These are phyloP conservation scores for Cavia aperea DNA, from an alignment of 2,113 vertebrate genomes.

Conservation along the genomic window DNA sequence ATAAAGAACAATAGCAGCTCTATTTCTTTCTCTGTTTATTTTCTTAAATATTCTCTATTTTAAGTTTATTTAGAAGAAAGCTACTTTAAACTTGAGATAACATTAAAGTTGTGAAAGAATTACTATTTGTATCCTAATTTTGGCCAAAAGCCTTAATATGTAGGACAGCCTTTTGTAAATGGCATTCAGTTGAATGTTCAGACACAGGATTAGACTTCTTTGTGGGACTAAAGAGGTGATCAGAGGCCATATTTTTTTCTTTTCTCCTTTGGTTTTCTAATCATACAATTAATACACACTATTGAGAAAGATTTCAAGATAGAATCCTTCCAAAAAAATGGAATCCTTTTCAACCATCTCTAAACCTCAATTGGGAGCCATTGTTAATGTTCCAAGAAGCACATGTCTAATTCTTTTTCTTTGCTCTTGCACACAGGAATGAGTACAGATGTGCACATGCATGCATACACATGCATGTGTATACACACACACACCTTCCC, in stretches of 20 bases:
- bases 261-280: background rate
- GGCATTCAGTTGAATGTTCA: background rate
- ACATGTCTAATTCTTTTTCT: background rate
- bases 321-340: background rate
- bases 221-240: background rate
- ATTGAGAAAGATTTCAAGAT: background rate
- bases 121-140: background rate
- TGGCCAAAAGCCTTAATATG: background rate
- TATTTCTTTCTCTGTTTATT: background rate
- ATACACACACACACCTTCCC: fast-evolving
- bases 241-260: background rate
- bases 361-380: background rate
- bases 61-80: constrained; percentile 10
- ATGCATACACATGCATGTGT: background rate
- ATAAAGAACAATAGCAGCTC: background rate
- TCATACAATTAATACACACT: background rate
- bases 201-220: background rate
- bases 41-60: background rate
- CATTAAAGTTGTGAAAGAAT: background rate
- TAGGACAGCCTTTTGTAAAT: background rate
- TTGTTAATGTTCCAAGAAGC: background rate
- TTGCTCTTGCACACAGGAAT: background rate
- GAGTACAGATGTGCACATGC: background rate
- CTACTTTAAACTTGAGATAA: background rate
- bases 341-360: background rate